Evolutionary conservation across 1,140 invertebrate genomes (phyloP), one percentile per base, ranked within the genome.

Genomic region (Drosophila pachea): DNA sequence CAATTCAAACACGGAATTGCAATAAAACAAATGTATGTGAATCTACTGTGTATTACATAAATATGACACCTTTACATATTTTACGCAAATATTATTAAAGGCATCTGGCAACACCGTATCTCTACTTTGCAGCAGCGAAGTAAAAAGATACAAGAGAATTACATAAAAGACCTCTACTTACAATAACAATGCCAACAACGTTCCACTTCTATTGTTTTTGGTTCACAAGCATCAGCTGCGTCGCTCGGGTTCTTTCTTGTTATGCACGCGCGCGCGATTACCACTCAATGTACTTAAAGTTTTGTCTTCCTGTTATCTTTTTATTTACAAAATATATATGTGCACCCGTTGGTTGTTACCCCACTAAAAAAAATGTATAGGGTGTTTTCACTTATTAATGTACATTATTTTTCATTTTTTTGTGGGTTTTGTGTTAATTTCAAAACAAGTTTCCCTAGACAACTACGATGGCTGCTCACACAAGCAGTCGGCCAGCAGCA

Each of bases 121-220:
- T 31, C 22, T 22, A 22, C 31, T 9, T 16, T 31, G n/a, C 32
- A 22, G 32, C 16, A 42, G 33, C 14, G 12, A 52, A 53, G 42
- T 66, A 67, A 22, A 69, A 76, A n/a, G 64, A 64, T 32, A 64
- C 40, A 70, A 70, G 47, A 29, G 65, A 83, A 86, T 84, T 84
- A 84, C 64, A 84, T 84, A 84, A 84, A 84, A 61, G 58, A 67
- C 61, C 62, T 47, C 42, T 64, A 83, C 79, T 83, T 68, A 84
- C 76, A 84, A 76, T 53, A 74, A 72, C 74, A 79, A 73, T 49
- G 50, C 50, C 68, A 56, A 61, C 50, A 43, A 60, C 32, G 69
- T 66, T 68, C 63, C 68, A 14, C 40, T 43, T 5, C 40, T 55
- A 35, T 60, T 61, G 22, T 36, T 65, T 70, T 59, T 62, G 62